Evolutionary conservation across 2,888 invertebrate genomes (phyloP).

Genomic region (Chaitophorus viminalis): DNA sequence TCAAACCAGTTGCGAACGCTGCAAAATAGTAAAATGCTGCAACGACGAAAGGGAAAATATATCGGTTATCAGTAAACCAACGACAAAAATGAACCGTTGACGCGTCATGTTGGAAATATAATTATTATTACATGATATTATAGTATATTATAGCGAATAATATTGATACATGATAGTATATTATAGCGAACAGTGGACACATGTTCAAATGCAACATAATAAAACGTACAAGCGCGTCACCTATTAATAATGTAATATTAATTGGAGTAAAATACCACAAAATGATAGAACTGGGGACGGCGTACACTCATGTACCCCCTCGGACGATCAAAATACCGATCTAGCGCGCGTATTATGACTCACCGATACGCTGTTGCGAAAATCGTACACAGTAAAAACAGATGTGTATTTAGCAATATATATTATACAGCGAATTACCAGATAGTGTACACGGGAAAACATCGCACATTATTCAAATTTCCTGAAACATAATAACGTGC

Average conservation of each 20-base stretch:
- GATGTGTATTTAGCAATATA: neutral
- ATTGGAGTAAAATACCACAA: neutral
- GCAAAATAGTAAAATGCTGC: neutral
- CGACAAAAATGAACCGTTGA: neutral
- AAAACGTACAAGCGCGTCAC: too few species aligned
- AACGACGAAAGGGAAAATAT: neutral
- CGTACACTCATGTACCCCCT: too few species aligned
- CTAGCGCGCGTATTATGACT: neutral
- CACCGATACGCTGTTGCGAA: neutral
- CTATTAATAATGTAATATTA: neutral
- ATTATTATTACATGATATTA: too few species aligned
- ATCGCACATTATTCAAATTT: neutral
- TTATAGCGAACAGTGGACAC: too few species aligned
- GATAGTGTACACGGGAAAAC: neutral
- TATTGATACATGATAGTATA: too few species aligned
- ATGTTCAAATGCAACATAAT: neutral
- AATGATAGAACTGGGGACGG: too few species aligned
- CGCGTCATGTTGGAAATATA: neutral
- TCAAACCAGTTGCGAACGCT: neutral
- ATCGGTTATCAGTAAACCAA: too few species aligned
- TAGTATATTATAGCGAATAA: too few species aligned
- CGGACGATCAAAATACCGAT: neutral
- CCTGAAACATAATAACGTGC: neutral
- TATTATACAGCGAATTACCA: neutral
- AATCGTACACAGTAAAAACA: neutral